Evolutionary conservation across 2,888 invertebrate genomes (phyloP), one percentile per base, ranked within the genome.

Genomic region (Spatulosminthurus flaviceps): DNA sequence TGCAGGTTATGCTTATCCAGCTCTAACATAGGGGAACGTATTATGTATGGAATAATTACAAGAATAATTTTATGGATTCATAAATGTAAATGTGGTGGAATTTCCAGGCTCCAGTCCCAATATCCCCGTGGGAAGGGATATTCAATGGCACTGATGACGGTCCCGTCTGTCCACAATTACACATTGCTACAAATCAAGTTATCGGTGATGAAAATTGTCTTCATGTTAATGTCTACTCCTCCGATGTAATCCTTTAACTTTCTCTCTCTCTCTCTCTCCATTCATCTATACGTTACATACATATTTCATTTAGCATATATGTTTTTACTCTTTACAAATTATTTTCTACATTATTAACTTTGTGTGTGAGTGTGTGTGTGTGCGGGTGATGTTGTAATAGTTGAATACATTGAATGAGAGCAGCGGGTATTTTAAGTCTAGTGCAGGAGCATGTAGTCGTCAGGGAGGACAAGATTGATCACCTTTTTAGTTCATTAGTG

Each of bases 201-300:
- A 83, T 86, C 74, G 86, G 86, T 11, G 80, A 85, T 61, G 86
- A 86, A 78, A 84, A 86, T 67, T 86, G 86, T 71, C 80, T 86
- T 13, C 78, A 79, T 61, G 78, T 86, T 60, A 85, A 86, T 69
- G 74, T 86, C 24, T 86, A 82, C 81, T 82, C 85, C 24, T 24
- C 77, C 9, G 80, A 84, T 75, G 85, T 85, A 83, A 51, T 16
- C 83, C 83, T 60, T n/a, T n/a, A n/a, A n/a, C n/a, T n/a, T n/a
- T n/a, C n/a, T n/a, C n/a, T n/a, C n/a, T n/a, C n/a, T n/a, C n/a
- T n/a, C n/a, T 2, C 9, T 34, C 7, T 34, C 34, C 5, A 29
- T 41, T 24, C 64, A 24, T 64, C 24, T 64, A 64, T 64, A 64
- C 11, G 24, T 21, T 64, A 22, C 24, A n/a, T n/a, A n/a, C n/a